Conservation (phyloP, 2,113 vertebrate species). For the Abramis brama region DNA sequence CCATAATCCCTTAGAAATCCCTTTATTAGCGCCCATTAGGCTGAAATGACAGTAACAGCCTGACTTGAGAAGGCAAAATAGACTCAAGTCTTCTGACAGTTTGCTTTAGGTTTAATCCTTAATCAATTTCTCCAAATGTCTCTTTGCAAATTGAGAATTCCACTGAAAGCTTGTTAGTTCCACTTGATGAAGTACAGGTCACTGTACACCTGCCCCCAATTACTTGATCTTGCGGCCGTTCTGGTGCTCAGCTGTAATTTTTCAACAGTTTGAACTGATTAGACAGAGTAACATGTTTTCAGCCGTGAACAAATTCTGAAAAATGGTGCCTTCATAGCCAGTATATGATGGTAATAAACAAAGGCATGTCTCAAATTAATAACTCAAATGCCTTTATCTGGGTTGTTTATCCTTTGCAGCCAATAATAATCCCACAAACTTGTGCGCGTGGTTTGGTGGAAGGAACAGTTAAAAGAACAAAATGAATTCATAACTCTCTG, state of each 20-base stretch:
- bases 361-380: neutral
- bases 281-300: neutral
- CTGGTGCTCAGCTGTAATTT: neutral
- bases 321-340: neutral
- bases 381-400: neutral
- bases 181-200: slow-evolving; percentile 53
- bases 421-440: neutral
- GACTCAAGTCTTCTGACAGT: slow-evolving; percentile 51
- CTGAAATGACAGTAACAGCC: slow-evolving; percentile 56
- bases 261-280: slow-evolving; percentile 6
- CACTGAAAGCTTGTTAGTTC: slow-evolving; percentile 36
- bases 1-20: slow-evolving; percentile 57
- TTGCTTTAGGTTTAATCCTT: slow-evolving; percentile 34
- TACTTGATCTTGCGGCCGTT: slow-evolving; percentile 14
- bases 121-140: slow-evolving; percentile 61
- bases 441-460: neutral
- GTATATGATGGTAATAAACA: neutral
- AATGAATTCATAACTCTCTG: neutral
- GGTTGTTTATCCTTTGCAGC: neutral
- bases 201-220: slow-evolving; percentile 58
- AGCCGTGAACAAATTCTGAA: neutral
- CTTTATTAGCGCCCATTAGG: slow-evolving; percentile 68
- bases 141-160: slow-evolving; percentile 41
- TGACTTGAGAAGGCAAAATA: slow-evolving; percentile 41
- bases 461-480: neutral